Percentiles rank a stretch among this genome's conserved stretches.
These are phyloP conservation scores for Manis crassicaudata DNA, from an alignment of 2,797 vertebrate genomes.

Conservation along the genomic window DNA sequence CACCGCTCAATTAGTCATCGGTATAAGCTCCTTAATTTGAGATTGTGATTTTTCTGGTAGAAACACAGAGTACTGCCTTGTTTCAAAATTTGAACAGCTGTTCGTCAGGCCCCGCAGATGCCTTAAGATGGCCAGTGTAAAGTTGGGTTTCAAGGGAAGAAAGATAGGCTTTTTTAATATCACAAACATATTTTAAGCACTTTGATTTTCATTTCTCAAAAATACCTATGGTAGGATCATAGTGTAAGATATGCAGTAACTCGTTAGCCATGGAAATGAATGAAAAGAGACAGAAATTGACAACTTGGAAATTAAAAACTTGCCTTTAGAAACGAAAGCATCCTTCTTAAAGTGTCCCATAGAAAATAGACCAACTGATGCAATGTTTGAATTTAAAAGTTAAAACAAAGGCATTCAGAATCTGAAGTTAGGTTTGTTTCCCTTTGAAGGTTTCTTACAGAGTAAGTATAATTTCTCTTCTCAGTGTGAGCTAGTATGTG, in stretches of 20 bases:
- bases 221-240: neutral
- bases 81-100: neutral
- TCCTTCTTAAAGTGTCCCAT: neutral
- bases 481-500: neutral
- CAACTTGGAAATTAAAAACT: neutral
- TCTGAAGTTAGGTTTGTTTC: neutral
- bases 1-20: neutral
- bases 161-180: neutral
- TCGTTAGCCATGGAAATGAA: neutral
- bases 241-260: neutral
- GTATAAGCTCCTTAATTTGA: neutral
- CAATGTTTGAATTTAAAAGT: neutral
- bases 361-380: neutral
- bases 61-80: neutral
- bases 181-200: neutral
- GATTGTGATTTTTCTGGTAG: neutral
- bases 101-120: neutral
- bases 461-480: neutral
- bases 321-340: neutral
- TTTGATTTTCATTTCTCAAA: constrained; percentile 22
- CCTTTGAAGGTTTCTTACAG: neutral
- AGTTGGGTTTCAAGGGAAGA: neutral
- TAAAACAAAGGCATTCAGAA: neutral
- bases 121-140: neutral
- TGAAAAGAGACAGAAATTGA: neutral